phyloP scores from a whole-genome alignment of 1,140 invertebrate species.

The Kradibia gibbosae region DNA sequence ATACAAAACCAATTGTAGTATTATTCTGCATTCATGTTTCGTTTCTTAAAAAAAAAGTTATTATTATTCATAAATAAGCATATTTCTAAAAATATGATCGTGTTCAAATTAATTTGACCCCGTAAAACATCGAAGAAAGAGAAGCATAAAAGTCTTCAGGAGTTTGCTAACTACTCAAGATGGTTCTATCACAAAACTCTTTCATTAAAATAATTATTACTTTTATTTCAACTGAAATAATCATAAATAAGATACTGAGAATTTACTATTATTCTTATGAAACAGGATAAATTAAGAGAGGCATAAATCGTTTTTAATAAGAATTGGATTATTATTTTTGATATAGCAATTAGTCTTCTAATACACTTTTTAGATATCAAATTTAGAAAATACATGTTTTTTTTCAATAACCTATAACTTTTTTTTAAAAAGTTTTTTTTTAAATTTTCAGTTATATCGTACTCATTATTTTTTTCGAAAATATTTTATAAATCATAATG shows the following conservation, averaged over 20 bases:
- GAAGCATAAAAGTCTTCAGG: background rate
- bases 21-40: no score
- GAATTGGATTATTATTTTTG: background rate
- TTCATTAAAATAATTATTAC: background rate
- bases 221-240: slow-evolving; percentile 2
- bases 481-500: no score
- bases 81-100: no score
- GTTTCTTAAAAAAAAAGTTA: no score
- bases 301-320: background rate
- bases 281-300: background rate
- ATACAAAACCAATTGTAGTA: no score
- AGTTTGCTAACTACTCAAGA: background rate
- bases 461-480: no score
- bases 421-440: no score
- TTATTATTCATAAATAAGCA: no score
- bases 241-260: background rate
- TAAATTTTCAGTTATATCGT: no score
- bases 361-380: background rate
- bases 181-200: background rate
- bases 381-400: background rate
- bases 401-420: no score
- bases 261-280: background rate
- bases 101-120: background rate
- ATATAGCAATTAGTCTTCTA: background rate
- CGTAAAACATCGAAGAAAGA: background rate